These are phyloP conservation scores for Microtus montanus DNA, from an alignment of 2,113 vertebrate genomes.

Conservation along the genomic window DNA sequence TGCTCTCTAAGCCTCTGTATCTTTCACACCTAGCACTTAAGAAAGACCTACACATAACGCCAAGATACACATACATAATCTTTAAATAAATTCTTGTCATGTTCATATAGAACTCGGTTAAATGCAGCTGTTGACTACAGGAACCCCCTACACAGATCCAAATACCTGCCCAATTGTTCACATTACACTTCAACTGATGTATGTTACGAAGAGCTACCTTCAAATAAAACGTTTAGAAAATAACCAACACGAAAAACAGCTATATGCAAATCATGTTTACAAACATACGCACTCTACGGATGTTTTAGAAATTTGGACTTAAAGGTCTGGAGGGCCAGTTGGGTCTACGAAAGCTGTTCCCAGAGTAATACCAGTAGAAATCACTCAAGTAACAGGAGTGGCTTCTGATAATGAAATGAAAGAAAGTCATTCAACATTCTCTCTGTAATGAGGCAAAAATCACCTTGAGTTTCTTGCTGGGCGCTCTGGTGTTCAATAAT, in stretches of 20 bases:
- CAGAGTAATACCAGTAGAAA: not conserved
- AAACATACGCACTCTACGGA: not conserved
- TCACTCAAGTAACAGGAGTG: not conserved
- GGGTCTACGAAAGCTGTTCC: not conserved
- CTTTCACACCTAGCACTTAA: not conserved
- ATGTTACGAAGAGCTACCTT: not conserved
- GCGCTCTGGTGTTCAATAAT: conserved; percentile 31
- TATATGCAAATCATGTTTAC: not conserved
- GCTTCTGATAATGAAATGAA: conserved; percentile 24
- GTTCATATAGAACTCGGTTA: not conserved
- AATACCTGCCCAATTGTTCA: conserved; percentile 14
- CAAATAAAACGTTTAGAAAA: conserved; percentile 34
- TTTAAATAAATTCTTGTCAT: not conserved
- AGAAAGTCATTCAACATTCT: conserved; percentile 10
- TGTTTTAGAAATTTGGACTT: not conserved
- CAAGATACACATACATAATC: not conserved
- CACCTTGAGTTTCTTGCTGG: not conserved
- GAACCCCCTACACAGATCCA: not conserved
- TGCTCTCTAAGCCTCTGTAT: not conserved
- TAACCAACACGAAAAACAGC: not conserved
- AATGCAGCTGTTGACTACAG: conserved; percentile 1
- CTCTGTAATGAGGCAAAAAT: conserved; percentile 40
- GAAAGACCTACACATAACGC: not conserved
- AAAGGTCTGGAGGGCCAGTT: not conserved
- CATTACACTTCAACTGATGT: conserved; percentile 23